phyloP scores from a whole-genome alignment of 1,140 invertebrate species.

The Drosophila repletoides region DNA sequence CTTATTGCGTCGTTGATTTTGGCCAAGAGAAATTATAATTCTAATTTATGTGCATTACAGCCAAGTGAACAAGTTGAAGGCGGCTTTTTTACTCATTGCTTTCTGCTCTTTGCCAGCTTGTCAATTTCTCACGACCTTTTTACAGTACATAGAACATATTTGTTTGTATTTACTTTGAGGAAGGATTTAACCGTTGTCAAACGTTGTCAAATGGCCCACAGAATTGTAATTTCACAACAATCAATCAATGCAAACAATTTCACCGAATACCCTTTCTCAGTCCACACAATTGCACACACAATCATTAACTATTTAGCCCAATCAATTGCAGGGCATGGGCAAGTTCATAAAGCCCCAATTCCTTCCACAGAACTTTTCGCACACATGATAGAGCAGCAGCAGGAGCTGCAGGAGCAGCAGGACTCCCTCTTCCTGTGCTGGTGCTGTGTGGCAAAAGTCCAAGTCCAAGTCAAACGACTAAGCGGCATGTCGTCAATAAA shows the following conservation, averaged over 20 bases:
- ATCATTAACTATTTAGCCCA: conserved; percentile 64
- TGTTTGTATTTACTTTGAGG: conserved; percentile 10
- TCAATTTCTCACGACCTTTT: conserved; percentile 24
- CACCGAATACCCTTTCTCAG: background rate
- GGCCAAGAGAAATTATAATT: conserved; percentile 75
- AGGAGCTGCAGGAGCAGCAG: background rate
- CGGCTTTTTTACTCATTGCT: background rate
- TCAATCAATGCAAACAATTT: conserved; percentile 45
- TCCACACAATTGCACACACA: conserved; percentile 33
- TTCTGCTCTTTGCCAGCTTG: conserved; percentile 14
- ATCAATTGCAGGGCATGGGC: conserved; percentile 56
- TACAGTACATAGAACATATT: background rate
- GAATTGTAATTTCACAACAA: conserved; percentile 17
- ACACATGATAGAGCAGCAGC: conserved; percentile 65
- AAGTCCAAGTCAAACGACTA: conserved; percentile 76
- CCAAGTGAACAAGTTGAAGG: conserved; percentile 53
- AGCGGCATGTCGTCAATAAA: conserved; percentile 79
- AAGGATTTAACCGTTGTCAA: no score
- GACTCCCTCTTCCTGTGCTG: conserved; percentile 8
- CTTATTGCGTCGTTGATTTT: conserved; percentile 79
- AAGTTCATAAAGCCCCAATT: conserved; percentile 64
- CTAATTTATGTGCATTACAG: conserved; percentile 59
- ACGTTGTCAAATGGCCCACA: conserved; percentile 13
- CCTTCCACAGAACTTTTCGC: conserved; percentile 67
- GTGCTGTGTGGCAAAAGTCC: conserved; percentile 63